A percentile compares a stretch with the other conserved stretches of the same genome.
phyloP scores from a whole-genome alignment of 2,797 vertebrate genomes.

The Echiichthys vipera region DNA sequence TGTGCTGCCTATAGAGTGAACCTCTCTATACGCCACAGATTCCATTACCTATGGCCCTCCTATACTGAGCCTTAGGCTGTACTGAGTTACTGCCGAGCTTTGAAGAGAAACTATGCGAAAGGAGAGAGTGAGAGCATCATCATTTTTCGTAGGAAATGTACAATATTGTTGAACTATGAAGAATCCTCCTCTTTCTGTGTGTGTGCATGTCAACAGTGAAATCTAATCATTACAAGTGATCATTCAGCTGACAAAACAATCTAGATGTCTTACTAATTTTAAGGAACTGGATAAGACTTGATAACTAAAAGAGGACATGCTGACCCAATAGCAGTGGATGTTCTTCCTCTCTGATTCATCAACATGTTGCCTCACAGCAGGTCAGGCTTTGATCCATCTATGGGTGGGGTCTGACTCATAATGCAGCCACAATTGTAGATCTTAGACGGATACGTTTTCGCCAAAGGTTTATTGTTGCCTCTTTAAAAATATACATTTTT shows the following conservation, averaged over 20 bases:
- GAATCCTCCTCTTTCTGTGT: not conserved
- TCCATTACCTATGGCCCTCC: constrained; percentile 51
- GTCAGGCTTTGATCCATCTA: not conserved
- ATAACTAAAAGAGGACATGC: not conserved
- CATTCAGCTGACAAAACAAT: not conserved
- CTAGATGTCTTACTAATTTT: not conserved
- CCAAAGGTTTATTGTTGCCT: too few relatives aligned
- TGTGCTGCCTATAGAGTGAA: constrained; percentile 61
- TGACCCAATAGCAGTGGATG: not conserved
- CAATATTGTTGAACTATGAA: constrained; percentile 17
- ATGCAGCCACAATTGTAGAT: constrained; percentile 1
- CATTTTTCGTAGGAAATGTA: constrained; percentile 22
- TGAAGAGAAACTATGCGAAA: constrained; percentile 35
- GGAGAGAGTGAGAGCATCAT: constrained; percentile 7
- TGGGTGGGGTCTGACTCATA: not conserved
- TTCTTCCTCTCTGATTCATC: constrained; percentile 6
- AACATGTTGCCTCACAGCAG: constrained; percentile 1
- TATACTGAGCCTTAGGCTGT: constrained; percentile 32
- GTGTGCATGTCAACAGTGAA: not conserved
- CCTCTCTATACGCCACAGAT: constrained; percentile 38
- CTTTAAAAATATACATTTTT: too few relatives aligned
- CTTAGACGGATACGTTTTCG: too few relatives aligned
- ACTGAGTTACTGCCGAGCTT: constrained; percentile 38
- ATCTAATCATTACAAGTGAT: not conserved
- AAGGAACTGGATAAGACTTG: not conserved